Conservation (phyloP, 1,140 invertebrate species). For the Globodera ellingtonae region DNA sequence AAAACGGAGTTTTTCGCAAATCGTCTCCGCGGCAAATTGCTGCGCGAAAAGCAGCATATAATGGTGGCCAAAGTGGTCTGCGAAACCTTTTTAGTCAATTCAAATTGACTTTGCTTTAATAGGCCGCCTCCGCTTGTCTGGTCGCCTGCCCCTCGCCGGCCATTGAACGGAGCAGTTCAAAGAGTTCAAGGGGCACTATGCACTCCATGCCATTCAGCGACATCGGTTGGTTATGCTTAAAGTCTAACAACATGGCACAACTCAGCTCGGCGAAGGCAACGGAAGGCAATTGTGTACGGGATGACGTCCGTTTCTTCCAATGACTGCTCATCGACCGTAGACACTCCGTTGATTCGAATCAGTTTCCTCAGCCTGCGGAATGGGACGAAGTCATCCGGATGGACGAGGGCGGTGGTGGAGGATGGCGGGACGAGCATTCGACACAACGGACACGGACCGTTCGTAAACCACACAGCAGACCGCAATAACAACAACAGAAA, state of each 20-base stretch:
- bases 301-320: not conserved
- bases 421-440: not conserved
- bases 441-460: not conserved
- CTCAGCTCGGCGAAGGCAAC: slow-evolving; percentile 5
- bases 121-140: slow-evolving; percentile 28
- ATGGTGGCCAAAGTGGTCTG: slow-evolving; percentile 27
- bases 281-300: not conserved
- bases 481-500: not conserved
- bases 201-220: not conserved
- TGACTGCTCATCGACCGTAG: not conserved
- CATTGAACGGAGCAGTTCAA: slow-evolving; percentile 7
- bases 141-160: slow-evolving; percentile 13
- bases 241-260: not conserved
- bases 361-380: slow-evolving; percentile 1
- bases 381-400: not conserved
- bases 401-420: not conserved
- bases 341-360: not conserved
- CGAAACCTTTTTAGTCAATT: not conserved
- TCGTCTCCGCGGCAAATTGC: slow-evolving; percentile 38
- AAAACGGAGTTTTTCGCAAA: slow-evolving; percentile 36
- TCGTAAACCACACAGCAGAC: not conserved
- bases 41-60: slow-evolving; percentile 34
- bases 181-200: not conserved
- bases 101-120: not conserved
- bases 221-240: not conserved